Base-by-base conservation (phyloP, 2,113 vertebrate genomes). In the Solenodon paradoxus region DNA sequence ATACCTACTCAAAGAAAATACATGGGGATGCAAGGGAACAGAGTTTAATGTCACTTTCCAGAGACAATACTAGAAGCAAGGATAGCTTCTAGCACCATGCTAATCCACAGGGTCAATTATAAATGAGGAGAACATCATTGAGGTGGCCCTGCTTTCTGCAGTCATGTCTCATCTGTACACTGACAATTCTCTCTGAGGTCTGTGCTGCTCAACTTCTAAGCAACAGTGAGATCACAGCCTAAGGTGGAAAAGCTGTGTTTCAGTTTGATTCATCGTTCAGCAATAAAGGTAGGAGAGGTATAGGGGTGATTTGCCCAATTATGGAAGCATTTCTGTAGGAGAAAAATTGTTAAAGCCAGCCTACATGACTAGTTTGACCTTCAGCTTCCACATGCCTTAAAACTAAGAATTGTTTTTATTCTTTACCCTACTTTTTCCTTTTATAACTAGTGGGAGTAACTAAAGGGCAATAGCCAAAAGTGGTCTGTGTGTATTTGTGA, bases 1-100 rank as follows among this genome's bases (percentile, higher is more conserved):
- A 95, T 94, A 84, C n/a, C 57, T 95, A 28, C 59, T 53, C 47
- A 57, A 96, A 85, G 91, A n/a, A 32, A 81, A 66, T 69, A 13
- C 10, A 80, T 12, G 32, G 6, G 17, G 78, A 93, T 74, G 6
- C 42, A 90, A 86, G 57, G 75, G 24, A 90, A 40, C 17, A 59
- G 49, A 0, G 32, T 84, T 96, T 75, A 77, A 88, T 45, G 22
- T 85, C 77, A 78, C 0, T 53, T 95, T 86, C 28, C 42, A 38
- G 51, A 94, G 63, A 61, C 1, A 64, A 40, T 53, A 32, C 68
- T 2, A 1, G 2, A 69, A 92, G 20, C 30, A 51, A 87, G 42
- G 19, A 15, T 74, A 7, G 13, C 35, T 66, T 32, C n/a, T 72
- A 68, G 88, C 83, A 74, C 26, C 4, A 20, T 16, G 3, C 4